These are phyloP conservation scores for Anoplophora glabripennis DNA, from an alignment of 1,140 invertebrate species.

Conservation along the genomic window DNA sequence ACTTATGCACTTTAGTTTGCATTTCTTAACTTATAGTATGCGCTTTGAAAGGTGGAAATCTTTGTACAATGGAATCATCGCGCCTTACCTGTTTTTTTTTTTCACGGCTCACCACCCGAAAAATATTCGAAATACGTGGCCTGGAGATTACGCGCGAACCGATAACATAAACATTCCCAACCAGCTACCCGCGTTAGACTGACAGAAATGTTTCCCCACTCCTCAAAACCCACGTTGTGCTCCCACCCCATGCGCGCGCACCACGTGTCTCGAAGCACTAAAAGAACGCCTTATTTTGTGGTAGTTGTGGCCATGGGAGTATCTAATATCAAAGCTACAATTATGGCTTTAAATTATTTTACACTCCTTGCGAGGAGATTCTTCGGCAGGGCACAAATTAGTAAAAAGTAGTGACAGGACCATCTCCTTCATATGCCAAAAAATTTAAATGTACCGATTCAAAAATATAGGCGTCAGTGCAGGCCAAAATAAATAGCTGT, in stretches of 20 bases:
- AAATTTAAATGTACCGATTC: too few relatives aligned
- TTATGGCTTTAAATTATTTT: not conserved
- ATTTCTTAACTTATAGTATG: too few relatives aligned
- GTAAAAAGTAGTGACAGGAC: too few relatives aligned
- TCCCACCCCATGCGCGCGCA: slow-evolving; percentile 25
- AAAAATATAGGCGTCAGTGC: too few relatives aligned
- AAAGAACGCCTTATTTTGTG: slow-evolving; percentile 27
- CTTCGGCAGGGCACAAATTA: too few relatives aligned
- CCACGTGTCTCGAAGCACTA: slow-evolving; percentile 22
- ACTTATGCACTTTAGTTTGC: too few relatives aligned
- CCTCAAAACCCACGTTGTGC: slow-evolving; percentile 22
- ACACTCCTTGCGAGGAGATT: too few relatives aligned
- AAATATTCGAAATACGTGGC: not conserved
- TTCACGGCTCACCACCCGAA: not conserved
- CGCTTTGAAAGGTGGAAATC: not conserved
- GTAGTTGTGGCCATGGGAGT: slow-evolving; percentile 14
- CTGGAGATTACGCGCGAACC: slow-evolving; percentile 20
- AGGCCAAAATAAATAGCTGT: too few relatives aligned
- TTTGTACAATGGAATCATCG: not conserved
- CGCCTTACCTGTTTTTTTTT: not conserved
- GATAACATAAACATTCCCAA: slow-evolving; percentile 10
- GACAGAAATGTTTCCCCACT: slow-evolving; percentile 24
- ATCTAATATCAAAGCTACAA: slow-evolving; percentile 17
- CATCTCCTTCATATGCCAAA: too few relatives aligned
- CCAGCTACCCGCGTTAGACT: slow-evolving; percentile 22